Base-by-base conservation (phyloP, 2,113 vertebrate genomes). In the zebrafish (Danio rerio) region DNA sequence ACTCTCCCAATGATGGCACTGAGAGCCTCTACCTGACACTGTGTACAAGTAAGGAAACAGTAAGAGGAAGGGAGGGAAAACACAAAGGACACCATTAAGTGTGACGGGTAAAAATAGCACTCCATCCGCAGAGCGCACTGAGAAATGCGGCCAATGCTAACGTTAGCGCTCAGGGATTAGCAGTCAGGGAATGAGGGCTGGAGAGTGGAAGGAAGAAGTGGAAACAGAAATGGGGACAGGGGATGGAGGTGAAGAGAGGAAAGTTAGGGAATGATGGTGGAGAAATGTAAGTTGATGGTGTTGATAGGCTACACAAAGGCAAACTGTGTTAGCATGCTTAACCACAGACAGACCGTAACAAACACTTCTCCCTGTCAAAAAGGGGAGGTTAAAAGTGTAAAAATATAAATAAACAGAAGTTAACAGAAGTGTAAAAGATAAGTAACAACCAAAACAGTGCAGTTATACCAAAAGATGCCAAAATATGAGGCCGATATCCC, bases 51-150 rank as follows among this genome's bases (percentile, higher is more conserved):
- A 72, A 62, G 69, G 18, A 31, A 53, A 65, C 8, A 45, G 31
- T 4, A 61, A 66, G 47, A 55, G 62, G 9, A 53, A 43, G 62
- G 12, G 53, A 61, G 31, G 40, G 70, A 59, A 56, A 45, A 53
- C 52, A 73, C 42, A 15, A 53, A 85, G 83, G 79, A 89, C 71
- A 80, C 79, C 59, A 80, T 86, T 77, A 90, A 83, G 75, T 84
- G 83, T 79, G 83, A 83, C 61, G 18, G 43, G 13, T 87, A 89
- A 86, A 90, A 89, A 90, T 90, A 89, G 70, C 69, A 42, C 21
- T 61, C 18, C 13, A 12, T 80, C 45, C 18, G 81, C 62, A 74
- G 80, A 76, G 77, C 62, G 72, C 58, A 45, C 63, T 68, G 42
- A 21, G 84, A 89, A 89, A 90, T 72, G 16, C 59, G 69, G 87